phyloP scores from a whole-genome alignment of 2,113 vertebrate genomes.

The Orthonyx spaldingii region DNA sequence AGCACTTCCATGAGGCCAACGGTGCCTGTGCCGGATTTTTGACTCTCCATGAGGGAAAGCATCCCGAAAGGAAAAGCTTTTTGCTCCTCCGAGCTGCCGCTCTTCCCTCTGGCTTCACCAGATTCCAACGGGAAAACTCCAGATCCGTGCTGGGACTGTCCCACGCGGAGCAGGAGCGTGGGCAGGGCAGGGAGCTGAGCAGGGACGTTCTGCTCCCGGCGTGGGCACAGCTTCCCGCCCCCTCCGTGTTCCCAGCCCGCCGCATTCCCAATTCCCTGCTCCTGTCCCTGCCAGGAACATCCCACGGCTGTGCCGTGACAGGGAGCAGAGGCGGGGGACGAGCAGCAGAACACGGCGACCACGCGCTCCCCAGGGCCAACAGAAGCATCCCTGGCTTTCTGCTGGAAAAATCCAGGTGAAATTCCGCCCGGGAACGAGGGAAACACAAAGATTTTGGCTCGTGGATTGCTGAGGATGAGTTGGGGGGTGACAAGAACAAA shows the following conservation, averaged over 20 bases:
- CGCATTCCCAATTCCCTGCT: not conserved
- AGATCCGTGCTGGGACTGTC: rapidly evolving
- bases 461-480: rapidly evolving
- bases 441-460: not conserved
- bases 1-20: rapidly evolving
- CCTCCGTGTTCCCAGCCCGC: not conserved
- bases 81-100: not conserved
- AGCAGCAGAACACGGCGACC: not conserved
- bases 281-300: not conserved
- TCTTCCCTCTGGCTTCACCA: not conserved
- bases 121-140: rapidly evolving
- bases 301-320: not conserved
- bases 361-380: not conserved
- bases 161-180: not conserved
- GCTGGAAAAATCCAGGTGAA: not conserved
- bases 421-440: not conserved
- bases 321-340: not conserved
- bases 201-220: not conserved
- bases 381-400: rapidly evolving
- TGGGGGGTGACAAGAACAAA: not conserved
- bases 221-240: not conserved
- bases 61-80: not conserved
- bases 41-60: rapidly evolving
- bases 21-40: rapidly evolving
- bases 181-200: not conserved